Evolutionary conservation across 1,140 invertebrate genomes (phyloP).

Genomic region (Sycobia sp.): DNA sequence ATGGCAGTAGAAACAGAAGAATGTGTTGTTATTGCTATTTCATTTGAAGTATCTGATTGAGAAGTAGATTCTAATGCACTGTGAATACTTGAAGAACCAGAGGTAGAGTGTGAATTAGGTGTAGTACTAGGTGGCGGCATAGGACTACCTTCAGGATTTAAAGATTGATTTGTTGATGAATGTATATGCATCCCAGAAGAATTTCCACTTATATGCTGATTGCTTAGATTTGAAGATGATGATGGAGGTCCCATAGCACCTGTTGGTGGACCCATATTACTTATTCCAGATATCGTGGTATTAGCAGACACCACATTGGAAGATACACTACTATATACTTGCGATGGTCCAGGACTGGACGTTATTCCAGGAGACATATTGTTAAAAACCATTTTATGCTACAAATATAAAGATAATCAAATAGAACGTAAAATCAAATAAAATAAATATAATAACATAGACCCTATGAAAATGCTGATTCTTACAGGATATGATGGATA

Average conservation of each 20-base stretch:
- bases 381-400: conserved; percentile 60
- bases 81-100: conserved; percentile 49
- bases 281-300: conserved; percentile 51
- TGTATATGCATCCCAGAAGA: conserved; percentile 52
- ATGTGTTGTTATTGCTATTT: conserved; percentile 66
- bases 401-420: background rate
- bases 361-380: conserved; percentile 55
- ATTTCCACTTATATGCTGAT: conserved; percentile 59
- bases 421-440: background rate
- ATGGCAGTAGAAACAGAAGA: conserved; percentile 58
- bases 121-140: conserved; percentile 68
- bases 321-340: conserved; percentile 56
- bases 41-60: conserved; percentile 62
- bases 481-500: conserved; percentile 58
- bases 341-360: conserved; percentile 55
- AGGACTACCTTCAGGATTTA: conserved; percentile 63
- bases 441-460: too few species aligned
- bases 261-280: conserved; percentile 58
- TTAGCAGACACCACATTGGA: conserved; percentile 62
- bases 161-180: conserved; percentile 45
- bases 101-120: conserved; percentile 63
- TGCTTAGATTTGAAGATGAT: conserved; percentile 65
- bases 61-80: conserved; percentile 46
- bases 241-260: conserved; percentile 62
- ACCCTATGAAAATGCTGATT: too few species aligned